Base-by-base conservation (phyloP, 2,888 invertebrate genomes). In the Heliconius sara region DNA sequence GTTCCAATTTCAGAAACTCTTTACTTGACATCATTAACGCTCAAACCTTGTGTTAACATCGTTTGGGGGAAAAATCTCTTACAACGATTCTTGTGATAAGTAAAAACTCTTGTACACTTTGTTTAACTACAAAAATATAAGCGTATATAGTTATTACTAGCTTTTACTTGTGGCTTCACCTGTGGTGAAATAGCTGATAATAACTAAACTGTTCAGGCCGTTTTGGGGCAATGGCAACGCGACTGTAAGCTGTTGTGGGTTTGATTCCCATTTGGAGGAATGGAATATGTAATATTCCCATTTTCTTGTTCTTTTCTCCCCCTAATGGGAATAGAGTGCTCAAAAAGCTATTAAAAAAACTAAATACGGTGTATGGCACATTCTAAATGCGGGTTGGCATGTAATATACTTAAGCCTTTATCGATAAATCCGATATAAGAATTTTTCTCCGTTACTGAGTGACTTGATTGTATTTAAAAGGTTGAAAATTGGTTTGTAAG, bases 71-170 rank as follows among this genome's bases (percentile, higher is more conserved):
- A 81, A 80, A 81, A 68, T 22, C 60, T 66, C 79, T 73, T 81
- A 79, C 43, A 76, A 65, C 30, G 67, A 71, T 75, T 39, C 79
- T 72, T 73, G 67, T 65, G 47, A 52, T 83, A 83, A 83, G 82
- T 83, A 80, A 77, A 76, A 76, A 76, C 76, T 84, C 82, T 77
- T 82, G 81, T 83, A 79, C 80, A 76, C n/a, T 70, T 77, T 76
- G 78, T 74, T 63, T 71, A 65, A 78, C 78, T 80, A 27, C 16
- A 60, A 9, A 60, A 22, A 57, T 76, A 60, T 25, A 65, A 16
- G 7, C 57, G 22, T 73, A n/a, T 39, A 19, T 30, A 52, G 19
- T 52, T 52, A 19, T 19, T 52, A 19, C 19, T 52, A 52, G 47
- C 47, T 19, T 19, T 52, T 6, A 2, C 19, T 52, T 6, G 19